phyloP scores from a whole-genome alignment of 1,140 invertebrate genomes.

The Dinoponera quadriceps region DNA sequence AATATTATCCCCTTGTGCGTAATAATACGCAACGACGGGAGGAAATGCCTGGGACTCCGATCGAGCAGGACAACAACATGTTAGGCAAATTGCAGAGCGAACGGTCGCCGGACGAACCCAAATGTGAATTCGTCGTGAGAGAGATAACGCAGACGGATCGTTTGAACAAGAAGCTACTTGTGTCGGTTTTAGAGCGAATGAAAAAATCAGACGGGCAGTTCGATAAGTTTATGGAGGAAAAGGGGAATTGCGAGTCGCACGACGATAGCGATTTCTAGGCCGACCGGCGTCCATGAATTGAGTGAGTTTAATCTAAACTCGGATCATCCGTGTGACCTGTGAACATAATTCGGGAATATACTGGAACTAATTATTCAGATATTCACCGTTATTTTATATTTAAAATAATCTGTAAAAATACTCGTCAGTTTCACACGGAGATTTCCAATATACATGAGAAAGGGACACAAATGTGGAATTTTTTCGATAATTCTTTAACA shows the following conservation, averaged over 20 bases:
- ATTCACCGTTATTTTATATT: no score
- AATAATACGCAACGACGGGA: neutral
- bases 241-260: conserved; percentile 52
- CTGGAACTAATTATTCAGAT: no score
- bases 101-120: conserved; percentile 62
- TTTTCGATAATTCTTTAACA: no score
- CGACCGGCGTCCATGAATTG: neutral
- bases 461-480: no score
- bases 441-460: neutral
- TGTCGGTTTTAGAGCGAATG: conserved; percentile 87
- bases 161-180: conserved; percentile 88
- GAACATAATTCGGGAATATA: no score
- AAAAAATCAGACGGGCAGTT: conserved; percentile 82
- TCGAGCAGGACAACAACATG: conserved; percentile 70
- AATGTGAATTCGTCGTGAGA: conserved; percentile 72
- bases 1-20: neutral
- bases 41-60: conserved; percentile 81
- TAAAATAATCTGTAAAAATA: neutral
- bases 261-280: conserved; percentile 77
- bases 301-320: neutral
- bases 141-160: conserved; percentile 88
- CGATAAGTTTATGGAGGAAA: conserved; percentile 77
- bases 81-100: conserved; percentile 70
- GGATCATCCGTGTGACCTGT: no score
- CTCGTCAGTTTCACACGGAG: neutral